These are phyloP conservation scores for Volucella zonaria DNA, from an alignment of 2,888 invertebrate genomes.

Conservation along the genomic window DNA sequence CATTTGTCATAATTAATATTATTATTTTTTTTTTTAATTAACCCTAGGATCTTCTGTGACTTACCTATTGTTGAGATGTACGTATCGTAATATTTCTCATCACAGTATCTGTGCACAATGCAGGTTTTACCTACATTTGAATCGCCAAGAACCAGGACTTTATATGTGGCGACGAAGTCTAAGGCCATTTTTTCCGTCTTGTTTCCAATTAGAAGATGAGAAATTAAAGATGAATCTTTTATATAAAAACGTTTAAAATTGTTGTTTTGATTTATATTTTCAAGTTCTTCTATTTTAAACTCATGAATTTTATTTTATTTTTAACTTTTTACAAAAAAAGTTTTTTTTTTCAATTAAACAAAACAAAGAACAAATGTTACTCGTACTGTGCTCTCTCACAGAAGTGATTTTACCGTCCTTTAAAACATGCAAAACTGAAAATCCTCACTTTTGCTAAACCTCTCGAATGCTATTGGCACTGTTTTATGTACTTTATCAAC, in stretches of 20 bases:
- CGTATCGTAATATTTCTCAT: slow-evolving; percentile 94
- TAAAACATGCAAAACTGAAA: slow-evolving; percentile 18
- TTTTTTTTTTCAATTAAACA: slow-evolving; percentile 42
- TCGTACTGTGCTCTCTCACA: slow-evolving; percentile 28
- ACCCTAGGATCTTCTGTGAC: slow-evolving; percentile 75
- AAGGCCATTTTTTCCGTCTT: slow-evolving; percentile 86
- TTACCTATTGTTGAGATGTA: slow-evolving; percentile 95
- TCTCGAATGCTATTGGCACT: not conserved
- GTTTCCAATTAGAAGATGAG: slow-evolving; percentile 20
- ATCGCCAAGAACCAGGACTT: slow-evolving; percentile 93
- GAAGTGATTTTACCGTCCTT: slow-evolving; percentile 10
- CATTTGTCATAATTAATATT: slow-evolving; percentile 11
- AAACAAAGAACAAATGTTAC: slow-evolving; percentile 60
- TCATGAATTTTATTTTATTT: slow-evolving; percentile 7
- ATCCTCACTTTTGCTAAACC: not conserved
- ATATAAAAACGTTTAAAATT: not conserved
- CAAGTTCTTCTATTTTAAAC: slow-evolving; percentile 25
- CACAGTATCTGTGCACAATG: slow-evolving; percentile 94
- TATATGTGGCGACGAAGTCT: slow-evolving; percentile 93
- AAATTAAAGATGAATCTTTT: not conserved
- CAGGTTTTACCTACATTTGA: slow-evolving; percentile 96
- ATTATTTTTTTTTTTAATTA: slow-evolving; percentile 69
- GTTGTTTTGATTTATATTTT: not conserved
- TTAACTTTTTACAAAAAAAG: not conserved
- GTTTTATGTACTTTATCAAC: not conserved